Evolutionary conservation across 2,113 vertebrate genomes (phyloP).

Genomic region (Oncorhynchus tshawytscha): DNA sequence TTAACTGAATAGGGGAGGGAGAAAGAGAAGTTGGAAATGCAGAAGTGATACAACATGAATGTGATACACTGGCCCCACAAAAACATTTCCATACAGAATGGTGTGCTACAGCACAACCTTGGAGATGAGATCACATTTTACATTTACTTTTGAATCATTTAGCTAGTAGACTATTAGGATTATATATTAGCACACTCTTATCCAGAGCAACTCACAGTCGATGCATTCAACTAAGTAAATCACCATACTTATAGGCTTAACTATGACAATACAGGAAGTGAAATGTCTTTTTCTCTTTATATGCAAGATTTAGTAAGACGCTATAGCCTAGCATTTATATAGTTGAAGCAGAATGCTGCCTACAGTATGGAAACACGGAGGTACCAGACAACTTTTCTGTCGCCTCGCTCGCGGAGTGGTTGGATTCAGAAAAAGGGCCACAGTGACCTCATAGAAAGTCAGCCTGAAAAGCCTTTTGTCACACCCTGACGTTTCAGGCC

Average conservation of each 20-base stretch:
- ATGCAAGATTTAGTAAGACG: background rate
- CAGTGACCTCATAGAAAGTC: background rate
- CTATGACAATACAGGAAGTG: no score
- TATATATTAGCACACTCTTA: no score
- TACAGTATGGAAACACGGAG: background rate
- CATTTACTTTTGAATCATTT: no score
- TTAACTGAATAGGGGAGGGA: background rate
- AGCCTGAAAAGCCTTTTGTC: slow-evolving; percentile 1
- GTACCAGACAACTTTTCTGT: background rate
- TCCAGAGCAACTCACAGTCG: no score
- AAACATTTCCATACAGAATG: background rate
- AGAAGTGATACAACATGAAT: no score
- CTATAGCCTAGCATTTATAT: background rate
- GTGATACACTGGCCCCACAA: no score
- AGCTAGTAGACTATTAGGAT: no score
- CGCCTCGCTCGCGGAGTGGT: background rate
- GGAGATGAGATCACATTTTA: no score
- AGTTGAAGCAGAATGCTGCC: background rate
- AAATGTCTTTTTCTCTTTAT: no score
- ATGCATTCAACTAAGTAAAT: no score
- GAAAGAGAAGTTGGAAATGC: background rate
- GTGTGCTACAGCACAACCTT: background rate
- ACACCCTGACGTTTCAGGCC: slow-evolving; percentile 13
- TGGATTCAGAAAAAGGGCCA: background rate
- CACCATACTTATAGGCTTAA: no score